Evolutionary conservation across 2,797 vertebrate species (phyloP), one percentile per base, ranked within the genome.

Genomic region (Lacerta viridis): DNA sequence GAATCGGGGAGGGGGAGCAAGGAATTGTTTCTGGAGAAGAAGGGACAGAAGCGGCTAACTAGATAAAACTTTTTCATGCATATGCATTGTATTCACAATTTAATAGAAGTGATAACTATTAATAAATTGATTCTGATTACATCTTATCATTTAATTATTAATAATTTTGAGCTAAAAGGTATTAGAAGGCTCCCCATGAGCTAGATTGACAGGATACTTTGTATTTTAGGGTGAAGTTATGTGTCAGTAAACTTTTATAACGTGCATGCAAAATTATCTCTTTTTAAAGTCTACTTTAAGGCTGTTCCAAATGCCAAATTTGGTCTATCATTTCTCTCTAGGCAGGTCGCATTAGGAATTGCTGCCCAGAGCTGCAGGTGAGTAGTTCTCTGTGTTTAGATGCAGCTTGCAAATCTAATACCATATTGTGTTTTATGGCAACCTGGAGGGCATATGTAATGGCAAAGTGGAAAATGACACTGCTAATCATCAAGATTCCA

Each of bases 301-400:
- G 20, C 23, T 61, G 29, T 61, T 59, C 8, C 25, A 4, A 17
- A 50, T 5, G 50, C 43, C 10, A 27, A 71, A 41, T 41, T 43
- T 80, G 18, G 29, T 80, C 41, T 80, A 39, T 66, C 11, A 13
- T 68, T 83, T 77, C 5, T 68, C 23, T 78, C 20, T 36, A 88
- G 87, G 0, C 3, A 27, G 0, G 4, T 13, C 6, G 5, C 7
- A 50, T 43, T 20, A 50, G 11, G 3, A 29, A 55, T 23, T 81
- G 88, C 61, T 89, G 88, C 43, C 43, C 55, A 36, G 3, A 8
- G 13, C 1, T 0, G 6, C 1, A 27, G 36, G 87, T 86, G 36
- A 89, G 84, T 75, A 46, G 39, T 46, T 81, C 74, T 43, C n/a
- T 36, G 27, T 33, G 29, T 43, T 78, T 74, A 64, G n/a, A 72